Evolutionary conservation across 1,140 invertebrate genomes (phyloP), one percentile per base, ranked within the genome.

Genomic region (Drosophila sturtevanti): DNA sequence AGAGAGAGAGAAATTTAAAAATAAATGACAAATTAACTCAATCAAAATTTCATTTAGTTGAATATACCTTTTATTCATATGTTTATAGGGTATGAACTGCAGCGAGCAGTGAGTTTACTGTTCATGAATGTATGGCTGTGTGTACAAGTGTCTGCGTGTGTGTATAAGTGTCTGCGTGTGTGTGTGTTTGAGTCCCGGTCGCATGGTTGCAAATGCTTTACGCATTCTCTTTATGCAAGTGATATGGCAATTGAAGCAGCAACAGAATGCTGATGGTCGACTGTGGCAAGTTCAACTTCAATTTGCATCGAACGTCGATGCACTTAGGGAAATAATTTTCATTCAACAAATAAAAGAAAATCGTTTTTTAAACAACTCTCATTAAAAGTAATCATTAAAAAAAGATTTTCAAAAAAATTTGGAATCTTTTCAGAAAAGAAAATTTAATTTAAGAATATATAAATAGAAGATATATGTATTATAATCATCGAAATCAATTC

Each of bases 221-320:
- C 56, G 56, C 56, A 35, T 37, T 59, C 56, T 38, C 31, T 59
- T 59, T 55, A 16, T 55, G 52, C 24, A 6, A 55, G 52, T 35
- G 14, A 35, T 59, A 59, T 18, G 10, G 10, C 56, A 18, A 18
- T 48, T 48, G 41, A 21, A 18, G 16, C 3, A 48, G 18, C 16
- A 21, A 4, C 18, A 48, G 41, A 44, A 18, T 44, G 41, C 41
- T 44, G 41, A 16, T 44, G 41, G 41, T 16, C 14, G 18, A 9
- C 41, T 21, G 18, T 21, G 41, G 16, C 16, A 10, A 18, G 9
- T 48, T 48, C 41, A 9, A 48, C 41, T 48, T 48, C 16, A 48
- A 48, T 48, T 48, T 48, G 41, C 10, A 48, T 48, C n/a, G 16
- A 48, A 4, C 16, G n/a, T n/a, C n/a, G 41, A 21, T 48, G 41